These are phyloP conservation scores for Deroplatys truncata DNA, from an alignment of 2,888 invertebrate species.

Conservation along the genomic window DNA sequence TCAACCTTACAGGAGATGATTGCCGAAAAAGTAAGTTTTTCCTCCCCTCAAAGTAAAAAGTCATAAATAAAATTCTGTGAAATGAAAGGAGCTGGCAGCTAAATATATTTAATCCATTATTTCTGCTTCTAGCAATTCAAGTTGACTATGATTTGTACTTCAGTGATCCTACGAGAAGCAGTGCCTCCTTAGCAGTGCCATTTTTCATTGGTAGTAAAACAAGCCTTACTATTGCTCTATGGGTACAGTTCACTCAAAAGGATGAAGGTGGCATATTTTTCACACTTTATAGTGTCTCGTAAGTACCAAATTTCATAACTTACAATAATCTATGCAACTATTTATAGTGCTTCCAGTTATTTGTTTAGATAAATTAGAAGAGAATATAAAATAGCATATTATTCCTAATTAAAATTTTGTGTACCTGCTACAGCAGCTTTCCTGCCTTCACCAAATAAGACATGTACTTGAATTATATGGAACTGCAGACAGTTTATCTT, in stretches of 20 bases:
- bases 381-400: neutral
- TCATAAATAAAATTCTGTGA: neutral
- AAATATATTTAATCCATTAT: neutral
- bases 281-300: constrained; percentile 86
- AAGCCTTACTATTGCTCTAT: constrained; percentile 86
- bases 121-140: constrained; percentile 70
- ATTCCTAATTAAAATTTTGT: too few species aligned
- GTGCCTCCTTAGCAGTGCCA: constrained; percentile 89
- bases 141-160: constrained; percentile 98
- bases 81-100: neutral
- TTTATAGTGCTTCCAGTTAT: neutral
- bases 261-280: constrained; percentile 93
- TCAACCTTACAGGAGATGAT: constrained; percentile 93
- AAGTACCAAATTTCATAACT: constrained; percentile 37
- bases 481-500: too few species aligned
- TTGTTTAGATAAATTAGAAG: neutral
- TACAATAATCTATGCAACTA: neutral
- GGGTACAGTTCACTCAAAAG: constrained; percentile 91
- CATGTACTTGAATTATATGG: too few species aligned
- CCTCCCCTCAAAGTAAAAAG: neutral
- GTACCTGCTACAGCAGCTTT: too few species aligned
- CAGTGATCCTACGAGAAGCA: constrained; percentile 83
- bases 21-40: constrained; percentile 81
- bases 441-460: too few species aligned
- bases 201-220: constrained; percentile 70